Conservation (phyloP, 2,113 vertebrate genomes). For the Gorsachius goisagi region DNA sequence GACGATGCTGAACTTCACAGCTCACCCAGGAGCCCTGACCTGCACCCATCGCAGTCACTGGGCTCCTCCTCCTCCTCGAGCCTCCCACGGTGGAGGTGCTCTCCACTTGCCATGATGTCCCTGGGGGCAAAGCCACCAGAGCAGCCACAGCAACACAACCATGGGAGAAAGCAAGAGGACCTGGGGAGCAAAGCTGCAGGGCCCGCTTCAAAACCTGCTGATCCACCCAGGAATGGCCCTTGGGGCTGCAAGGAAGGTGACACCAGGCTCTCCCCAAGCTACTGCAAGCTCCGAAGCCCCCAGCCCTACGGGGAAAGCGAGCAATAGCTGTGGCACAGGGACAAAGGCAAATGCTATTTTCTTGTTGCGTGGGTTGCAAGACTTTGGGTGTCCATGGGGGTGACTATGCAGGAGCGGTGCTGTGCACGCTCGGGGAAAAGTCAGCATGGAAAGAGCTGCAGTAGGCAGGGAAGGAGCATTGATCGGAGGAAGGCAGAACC, state of each 20-base stretch:
- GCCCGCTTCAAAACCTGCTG: background rate
- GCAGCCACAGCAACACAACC: background rate
- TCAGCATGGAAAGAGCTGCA: rapidly evolving
- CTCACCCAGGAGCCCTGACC: background rate
- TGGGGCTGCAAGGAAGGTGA: background rate
- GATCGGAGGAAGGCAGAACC: background rate
- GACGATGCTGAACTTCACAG: background rate
- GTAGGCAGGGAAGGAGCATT: rapidly evolving
- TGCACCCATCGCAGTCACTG: background rate
- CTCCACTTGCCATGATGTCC: background rate
- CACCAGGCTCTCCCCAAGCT: background rate
- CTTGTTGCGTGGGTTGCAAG: background rate
- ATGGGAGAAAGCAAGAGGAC: rapidly evolving
- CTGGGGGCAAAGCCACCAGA: background rate
- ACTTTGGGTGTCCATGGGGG: background rate
- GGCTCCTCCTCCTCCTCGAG: background rate
- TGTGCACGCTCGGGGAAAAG: rapidly evolving
- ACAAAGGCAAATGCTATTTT: rapidly evolving
- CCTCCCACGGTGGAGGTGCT: background rate
- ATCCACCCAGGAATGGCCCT: rapidly evolving
- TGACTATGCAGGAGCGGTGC: background rate
- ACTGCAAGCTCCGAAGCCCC: background rate
- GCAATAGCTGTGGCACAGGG: background rate
- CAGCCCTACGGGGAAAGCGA: rapidly evolving
- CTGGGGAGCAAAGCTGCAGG: background rate